phyloP scores from a whole-genome alignment of 2,797 vertebrate genomes.

The Protosalanx chinensis region DNA sequence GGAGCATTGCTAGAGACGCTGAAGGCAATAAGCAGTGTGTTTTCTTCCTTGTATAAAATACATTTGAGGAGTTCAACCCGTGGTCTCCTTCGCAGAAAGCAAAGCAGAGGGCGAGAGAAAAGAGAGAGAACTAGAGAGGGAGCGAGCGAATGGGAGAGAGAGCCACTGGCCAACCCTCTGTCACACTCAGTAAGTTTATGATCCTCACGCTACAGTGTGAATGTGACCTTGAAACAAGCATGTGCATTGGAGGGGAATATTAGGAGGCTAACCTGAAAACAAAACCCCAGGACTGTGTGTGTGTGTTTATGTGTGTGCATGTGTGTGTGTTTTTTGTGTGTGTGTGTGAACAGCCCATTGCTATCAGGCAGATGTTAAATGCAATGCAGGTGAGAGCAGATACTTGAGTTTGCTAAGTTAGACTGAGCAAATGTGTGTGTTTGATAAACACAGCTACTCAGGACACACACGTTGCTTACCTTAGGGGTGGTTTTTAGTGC shows the following conservation, averaged over 20 bases:
- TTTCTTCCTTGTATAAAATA: not conserved
- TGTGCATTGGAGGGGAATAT: constrained; percentile 11
- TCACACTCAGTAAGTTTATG: constrained; percentile 26
- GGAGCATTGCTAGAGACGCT: not conserved
- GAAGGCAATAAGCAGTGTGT: not conserved
- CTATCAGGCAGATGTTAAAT: constrained; percentile 19
- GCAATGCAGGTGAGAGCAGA: constrained; percentile 12
- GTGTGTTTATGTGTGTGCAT: not conserved
- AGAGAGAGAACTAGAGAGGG: not conserved
- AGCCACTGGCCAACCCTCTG: constrained; percentile 11
- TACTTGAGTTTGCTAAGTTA: constrained; percentile 9
- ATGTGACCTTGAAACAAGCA: constrained; percentile 32
- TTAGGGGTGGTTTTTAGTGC: not conserved
- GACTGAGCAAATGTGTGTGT: constrained; percentile 7
- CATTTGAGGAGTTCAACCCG: constrained; percentile 4
- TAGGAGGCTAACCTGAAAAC: constrained; percentile 1
- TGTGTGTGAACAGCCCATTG: not conserved
- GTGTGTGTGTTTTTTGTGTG: constrained; percentile 8
- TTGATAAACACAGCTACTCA: constrained; percentile 17
- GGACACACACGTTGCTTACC: not conserved
- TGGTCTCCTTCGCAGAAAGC: not conserved
- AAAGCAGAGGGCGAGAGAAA: not conserved
- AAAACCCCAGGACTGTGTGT: constrained; percentile 7
- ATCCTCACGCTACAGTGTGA: constrained; percentile 26
- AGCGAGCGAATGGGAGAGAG: not conserved